A percentile compares a stretch with the other conserved stretches of the same genome.
Evolutionary conservation across 2,888 invertebrate genomes (phyloP).

Genomic region (Biston stratarius): DNA sequence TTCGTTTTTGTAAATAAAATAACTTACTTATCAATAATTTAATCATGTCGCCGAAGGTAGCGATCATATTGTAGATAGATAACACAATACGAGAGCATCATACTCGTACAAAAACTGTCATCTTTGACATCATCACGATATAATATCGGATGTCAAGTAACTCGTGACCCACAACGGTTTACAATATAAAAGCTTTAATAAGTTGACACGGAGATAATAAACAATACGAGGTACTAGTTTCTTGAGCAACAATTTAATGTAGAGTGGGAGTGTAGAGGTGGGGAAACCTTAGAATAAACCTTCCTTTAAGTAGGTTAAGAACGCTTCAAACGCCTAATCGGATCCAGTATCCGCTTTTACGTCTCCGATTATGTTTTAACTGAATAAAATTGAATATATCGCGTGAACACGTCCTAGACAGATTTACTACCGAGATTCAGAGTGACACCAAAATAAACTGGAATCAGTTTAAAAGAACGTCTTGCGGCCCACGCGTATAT

Average conservation of each 20-base stretch:
- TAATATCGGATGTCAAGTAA: no score
- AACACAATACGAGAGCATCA: background rate
- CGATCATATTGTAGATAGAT: background rate
- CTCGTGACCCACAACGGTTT: no score
- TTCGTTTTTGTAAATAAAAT: no score
- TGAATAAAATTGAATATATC: constrained; percentile 41
- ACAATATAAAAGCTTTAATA: background rate
- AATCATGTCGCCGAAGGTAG: background rate
- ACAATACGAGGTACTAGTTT: constrained; percentile 31
- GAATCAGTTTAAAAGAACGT: constrained; percentile 58
- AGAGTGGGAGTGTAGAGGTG: constrained; percentile 54
- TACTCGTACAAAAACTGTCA: no score
- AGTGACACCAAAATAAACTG: constrained; percentile 54
- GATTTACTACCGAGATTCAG: constrained; percentile 40
- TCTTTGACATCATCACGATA: no score
- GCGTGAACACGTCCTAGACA: constrained; percentile 38
- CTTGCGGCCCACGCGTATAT: constrained; percentile 59
- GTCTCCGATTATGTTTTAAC: constrained; percentile 44
- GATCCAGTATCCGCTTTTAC: constrained; percentile 50
- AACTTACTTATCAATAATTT: background rate
- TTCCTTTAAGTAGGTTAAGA: constrained; percentile 68
- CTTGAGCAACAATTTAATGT: constrained; percentile 46
- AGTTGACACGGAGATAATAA: background rate
- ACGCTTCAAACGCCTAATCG: constrained; percentile 63
- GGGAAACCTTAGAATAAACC: constrained; percentile 67